These are phyloP conservation scores for Drosophila neocordata DNA, from an alignment of 1,140 invertebrate genomes.

Conservation along the genomic window DNA sequence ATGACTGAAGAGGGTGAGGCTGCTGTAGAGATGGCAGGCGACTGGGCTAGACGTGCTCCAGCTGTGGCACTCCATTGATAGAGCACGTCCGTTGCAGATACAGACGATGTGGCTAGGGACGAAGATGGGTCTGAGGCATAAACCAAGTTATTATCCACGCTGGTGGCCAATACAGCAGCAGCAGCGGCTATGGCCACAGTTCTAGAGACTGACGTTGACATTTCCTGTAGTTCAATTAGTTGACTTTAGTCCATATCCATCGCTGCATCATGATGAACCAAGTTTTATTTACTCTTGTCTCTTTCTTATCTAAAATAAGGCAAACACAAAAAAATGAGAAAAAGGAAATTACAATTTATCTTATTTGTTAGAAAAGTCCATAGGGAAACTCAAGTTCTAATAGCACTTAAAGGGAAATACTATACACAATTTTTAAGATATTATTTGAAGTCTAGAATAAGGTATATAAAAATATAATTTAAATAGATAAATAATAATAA, in stretches of 20 bases:
- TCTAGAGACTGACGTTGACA: constrained; percentile 45
- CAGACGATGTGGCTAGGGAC: constrained; percentile 12
- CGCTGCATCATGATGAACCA: constrained; percentile 13
- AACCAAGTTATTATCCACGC: constrained; percentile 52
- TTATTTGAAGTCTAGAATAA: no score
- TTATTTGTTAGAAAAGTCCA: no score
- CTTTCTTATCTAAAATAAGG: no score
- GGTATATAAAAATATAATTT: no score
- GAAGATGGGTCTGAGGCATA: constrained; percentile 1
- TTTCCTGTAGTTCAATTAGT: constrained; percentile 46
- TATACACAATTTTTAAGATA: no score
- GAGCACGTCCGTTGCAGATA: constrained; percentile 51
- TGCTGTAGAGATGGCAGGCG: background rate
- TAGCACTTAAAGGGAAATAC: no score
- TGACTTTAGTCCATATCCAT: constrained; percentile 20
- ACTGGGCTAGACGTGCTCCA: constrained; percentile 40
- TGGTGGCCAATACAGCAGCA: constrained; percentile 29
- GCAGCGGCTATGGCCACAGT: constrained; percentile 18
- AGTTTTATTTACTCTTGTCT: background rate
- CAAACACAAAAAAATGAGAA: no score
- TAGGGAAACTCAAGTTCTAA: no score
- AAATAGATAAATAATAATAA: no score
- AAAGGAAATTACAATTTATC: no score
- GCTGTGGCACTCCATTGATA: constrained; percentile 51
- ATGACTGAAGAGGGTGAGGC: constrained; percentile 9